Base-by-base conservation (phyloP, 2,888 invertebrate species). In the Troilus luridus region DNA sequence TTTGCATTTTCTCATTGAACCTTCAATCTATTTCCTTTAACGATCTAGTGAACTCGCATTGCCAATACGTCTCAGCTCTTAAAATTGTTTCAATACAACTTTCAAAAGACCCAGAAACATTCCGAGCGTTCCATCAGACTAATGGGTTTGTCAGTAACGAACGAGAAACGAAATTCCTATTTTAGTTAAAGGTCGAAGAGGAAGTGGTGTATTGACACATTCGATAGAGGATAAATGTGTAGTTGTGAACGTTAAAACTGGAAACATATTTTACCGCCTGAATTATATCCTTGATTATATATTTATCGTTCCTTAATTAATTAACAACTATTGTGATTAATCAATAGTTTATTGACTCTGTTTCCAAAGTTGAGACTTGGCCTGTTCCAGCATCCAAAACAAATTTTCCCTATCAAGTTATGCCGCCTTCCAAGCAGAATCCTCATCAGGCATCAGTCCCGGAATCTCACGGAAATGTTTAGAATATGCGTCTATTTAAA, bases 131-230 rank as follows among this genome's bases (percentile, higher is more conserved):
- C 72, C 14, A 6, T 24, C 24, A 67, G 72, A 2, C 41, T 77
- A 77, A 77, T 77, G 72, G 72, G 27, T 77, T 77, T 41, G 72
- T 41, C 72, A 77, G 72, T 19, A 77, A 9, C 27, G 27, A 41
- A 41, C 72, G 27, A 41, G 41, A 77, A 41, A 17, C 72, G 72
- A 77, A 77, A 77, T 77, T 77, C 72, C 72, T 77, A 41, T 27
- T 77, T 41, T 77, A 17, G 72, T 41, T 41, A 77, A 77, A 77
- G 72, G 72, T 77, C 72, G 72, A 41, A 19, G 17, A 19, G 8
- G 41, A 77, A 24, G 41, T 27, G 19, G 6, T 24, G 6, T 41
- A 27, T 77, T 77, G 41, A 77, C 72, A 77, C 1, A 12, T 17
- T 14, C 19, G 27, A 41, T 41, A 14, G 9, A 77, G 41, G 8